Conservation (phyloP, 2,888 invertebrate species). For the Drosophila koepferae region DNA sequence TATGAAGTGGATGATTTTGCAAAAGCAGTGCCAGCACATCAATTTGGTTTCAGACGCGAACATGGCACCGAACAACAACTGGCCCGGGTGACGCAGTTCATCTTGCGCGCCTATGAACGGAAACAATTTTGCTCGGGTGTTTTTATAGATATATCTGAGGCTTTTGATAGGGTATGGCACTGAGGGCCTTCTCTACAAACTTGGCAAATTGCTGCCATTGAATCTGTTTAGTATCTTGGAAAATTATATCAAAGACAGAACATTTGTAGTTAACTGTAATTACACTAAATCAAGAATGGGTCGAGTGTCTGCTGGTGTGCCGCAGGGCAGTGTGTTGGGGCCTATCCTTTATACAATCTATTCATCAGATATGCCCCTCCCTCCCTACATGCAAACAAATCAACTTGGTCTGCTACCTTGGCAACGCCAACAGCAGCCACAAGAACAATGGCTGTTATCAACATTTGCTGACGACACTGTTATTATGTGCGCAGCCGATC, state of each 20-base stretch:
- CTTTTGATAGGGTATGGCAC: not conserved
- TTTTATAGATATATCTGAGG: too few relatives aligned
- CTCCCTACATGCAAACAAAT: too few relatives aligned
- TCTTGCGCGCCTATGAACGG: not conserved
- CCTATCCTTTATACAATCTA: not conserved
- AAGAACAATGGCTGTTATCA: not conserved
- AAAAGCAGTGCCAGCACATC: not conserved
- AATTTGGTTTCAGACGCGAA: not conserved
- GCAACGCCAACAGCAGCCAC: too few relatives aligned
- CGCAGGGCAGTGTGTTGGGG: not conserved
- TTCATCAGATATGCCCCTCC: not conserved
- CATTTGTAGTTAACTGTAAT: too few relatives aligned
- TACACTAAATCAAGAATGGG: not conserved
- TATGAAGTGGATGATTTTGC: not conserved
- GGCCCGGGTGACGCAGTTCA: not conserved
- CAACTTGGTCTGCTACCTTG: too few relatives aligned
- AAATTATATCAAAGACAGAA: not conserved
- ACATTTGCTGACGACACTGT: not conserved
- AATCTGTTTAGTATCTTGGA: not conserved
- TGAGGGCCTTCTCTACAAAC: not conserved
- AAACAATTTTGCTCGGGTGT: not conserved
- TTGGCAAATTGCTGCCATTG: too few relatives aligned
- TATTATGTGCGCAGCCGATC: not conserved
- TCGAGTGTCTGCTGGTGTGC: not conserved
- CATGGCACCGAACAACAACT: not conserved